These are phyloP conservation scores for Rhagophthalmus giganteus DNA, from an alignment of 2,888 invertebrate species.

Conservation along the genomic window DNA sequence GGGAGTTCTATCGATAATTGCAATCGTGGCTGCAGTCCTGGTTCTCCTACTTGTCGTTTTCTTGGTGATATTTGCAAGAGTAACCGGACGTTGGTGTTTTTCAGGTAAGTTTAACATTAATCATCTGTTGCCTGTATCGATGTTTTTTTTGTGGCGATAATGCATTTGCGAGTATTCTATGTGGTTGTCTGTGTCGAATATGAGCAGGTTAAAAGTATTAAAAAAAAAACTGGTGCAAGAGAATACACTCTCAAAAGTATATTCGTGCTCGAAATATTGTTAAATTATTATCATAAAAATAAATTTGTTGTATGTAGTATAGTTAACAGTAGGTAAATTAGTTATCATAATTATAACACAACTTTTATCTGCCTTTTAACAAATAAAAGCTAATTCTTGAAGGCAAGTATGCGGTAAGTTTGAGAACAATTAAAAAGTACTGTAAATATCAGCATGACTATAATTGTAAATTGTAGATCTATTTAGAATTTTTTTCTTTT, in stretches of 20 bases:
- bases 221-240: too few species aligned
- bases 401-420: conserved; percentile 44
- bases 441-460: not conserved
- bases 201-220: too few species aligned
- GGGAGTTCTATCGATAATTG: conserved; percentile 76
- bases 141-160: conserved; percentile 15
- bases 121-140: conserved; percentile 8
- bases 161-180: conserved; percentile 12
- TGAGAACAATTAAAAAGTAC: not conserved
- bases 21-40: conserved; percentile 72
- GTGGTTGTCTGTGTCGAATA: not conserved
- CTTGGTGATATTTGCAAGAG: conserved; percentile 74
- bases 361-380: conserved; percentile 29
- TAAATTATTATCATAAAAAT: too few species aligned
- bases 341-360: conserved; percentile 21
- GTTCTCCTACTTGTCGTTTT: conserved; percentile 66
- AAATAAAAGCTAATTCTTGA: conserved; percentile 49
- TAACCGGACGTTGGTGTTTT: conserved; percentile 85
- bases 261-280: too few species aligned
- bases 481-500: too few species aligned
- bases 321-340: conserved; percentile 1
- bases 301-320: too few species aligned
- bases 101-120: conserved; percentile 68
- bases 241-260: too few species aligned
- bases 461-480: not conserved